Percentiles rank a stretch among this genome's conserved stretches.
Evolutionary conservation across 2,113 vertebrate genomes (phyloP).

Genomic region (Numida meleagris): DNA sequence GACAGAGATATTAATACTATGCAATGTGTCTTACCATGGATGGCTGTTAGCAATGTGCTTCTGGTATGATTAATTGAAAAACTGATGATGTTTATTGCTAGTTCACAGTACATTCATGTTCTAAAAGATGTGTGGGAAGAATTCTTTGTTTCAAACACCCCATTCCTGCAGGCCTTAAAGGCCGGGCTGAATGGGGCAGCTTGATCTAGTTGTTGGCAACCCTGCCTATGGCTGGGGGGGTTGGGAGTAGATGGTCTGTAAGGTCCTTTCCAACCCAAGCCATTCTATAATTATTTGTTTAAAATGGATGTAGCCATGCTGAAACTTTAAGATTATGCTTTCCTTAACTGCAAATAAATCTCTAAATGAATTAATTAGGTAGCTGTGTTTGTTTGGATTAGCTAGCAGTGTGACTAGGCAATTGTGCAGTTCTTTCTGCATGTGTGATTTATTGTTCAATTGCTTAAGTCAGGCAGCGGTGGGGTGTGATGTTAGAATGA

Average conservation of each 20-base stretch:
- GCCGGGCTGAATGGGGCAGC: background rate
- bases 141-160: background rate
- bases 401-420: background rate
- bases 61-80: slow-evolving; percentile 4
- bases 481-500: background rate
- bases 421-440: background rate
- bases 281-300: background rate
- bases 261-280: background rate
- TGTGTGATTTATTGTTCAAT: background rate
- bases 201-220: background rate
- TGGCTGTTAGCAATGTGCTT: background rate
- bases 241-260: background rate
- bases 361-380: background rate
- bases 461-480: background rate
- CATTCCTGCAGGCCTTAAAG: background rate
- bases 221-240: background rate
- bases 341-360: background rate
- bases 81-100: background rate
- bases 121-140: background rate
- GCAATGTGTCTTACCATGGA: background rate
- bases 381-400: background rate
- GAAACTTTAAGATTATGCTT: background rate
- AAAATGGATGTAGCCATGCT: background rate
- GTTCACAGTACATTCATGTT: background rate
- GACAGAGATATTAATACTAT: background rate